phyloP scores from a whole-genome alignment of 2,113 vertebrate species.

The Epinephelus cyanopodus region DNA sequence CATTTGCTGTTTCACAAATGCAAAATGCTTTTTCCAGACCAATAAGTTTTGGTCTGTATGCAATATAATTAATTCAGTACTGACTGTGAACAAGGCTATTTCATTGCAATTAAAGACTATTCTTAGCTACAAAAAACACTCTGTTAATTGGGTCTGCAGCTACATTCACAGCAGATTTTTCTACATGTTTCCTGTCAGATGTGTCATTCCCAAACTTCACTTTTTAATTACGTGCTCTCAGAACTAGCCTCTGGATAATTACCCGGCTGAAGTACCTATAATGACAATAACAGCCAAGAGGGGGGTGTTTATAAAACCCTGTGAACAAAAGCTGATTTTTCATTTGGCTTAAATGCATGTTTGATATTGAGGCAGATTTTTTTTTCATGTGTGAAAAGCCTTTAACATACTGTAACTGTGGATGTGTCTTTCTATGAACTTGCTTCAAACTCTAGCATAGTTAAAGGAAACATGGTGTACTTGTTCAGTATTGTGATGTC shows the following conservation, averaged over 20 bases:
- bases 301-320: background rate
- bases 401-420: slow-evolving; percentile 68
- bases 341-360: slow-evolving; percentile 74
- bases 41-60: slow-evolving; percentile 2
- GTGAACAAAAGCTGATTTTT: slow-evolving; percentile 34
- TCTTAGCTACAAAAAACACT: background rate
- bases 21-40: background rate
- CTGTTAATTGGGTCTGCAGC: background rate
- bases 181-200: background rate
- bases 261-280: background rate
- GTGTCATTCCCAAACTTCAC: background rate
- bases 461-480: slow-evolving; percentile 53
- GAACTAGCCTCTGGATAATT: background rate
- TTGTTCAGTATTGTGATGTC: slow-evolving; percentile 70
- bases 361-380: slow-evolving; percentile 52
- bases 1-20: background rate
- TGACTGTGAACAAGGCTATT: slow-evolving; percentile 27
- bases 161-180: background rate
- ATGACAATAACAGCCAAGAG: background rate
- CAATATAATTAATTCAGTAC: slow-evolving; percentile 2
- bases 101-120: slow-evolving; percentile 9
- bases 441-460: slow-evolving; percentile 62
- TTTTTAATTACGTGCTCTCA: slow-evolving; percentile 20
- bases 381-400: slow-evolving; percentile 42
- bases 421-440: slow-evolving; percentile 67